Percentiles rank a stretch among this genome's conserved stretches.
phyloP scores from a whole-genome alignment of 2,888 invertebrate genomes.

The Ophion ventricosus region DNA sequence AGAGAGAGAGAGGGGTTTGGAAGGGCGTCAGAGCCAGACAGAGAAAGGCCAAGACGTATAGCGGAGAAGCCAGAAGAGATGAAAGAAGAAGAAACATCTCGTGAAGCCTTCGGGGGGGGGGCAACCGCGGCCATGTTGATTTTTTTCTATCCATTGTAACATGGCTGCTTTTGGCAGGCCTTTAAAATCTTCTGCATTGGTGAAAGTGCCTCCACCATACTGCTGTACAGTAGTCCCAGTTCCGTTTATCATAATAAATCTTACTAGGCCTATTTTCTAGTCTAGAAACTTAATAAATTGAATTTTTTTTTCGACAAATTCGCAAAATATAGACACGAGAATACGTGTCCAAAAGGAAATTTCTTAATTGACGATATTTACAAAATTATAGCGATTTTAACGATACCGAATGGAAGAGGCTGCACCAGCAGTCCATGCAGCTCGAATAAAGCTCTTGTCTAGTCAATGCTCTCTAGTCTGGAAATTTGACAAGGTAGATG shows the following conservation, averaged over 20 bases:
- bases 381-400: no score
- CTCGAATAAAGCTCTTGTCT: no score
- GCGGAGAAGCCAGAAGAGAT: conserved; percentile 76
- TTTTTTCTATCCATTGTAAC: conserved; percentile 82
- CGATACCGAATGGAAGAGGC: no score
- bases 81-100: conserved; percentile 67
- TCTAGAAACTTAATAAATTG: no score
- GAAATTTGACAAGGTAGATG: no score
- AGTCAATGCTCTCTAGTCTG: no score
- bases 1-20: conserved; percentile 73
- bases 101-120: conserved; percentile 66
- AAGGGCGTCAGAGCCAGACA: conserved; percentile 70
- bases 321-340: no score
- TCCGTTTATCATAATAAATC: conserved; percentile 7
- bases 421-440: no score
- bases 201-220: conserved; percentile 42
- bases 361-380: no score
- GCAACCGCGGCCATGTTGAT: conserved; percentile 81
- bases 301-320: no score
- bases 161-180: conserved; percentile 82
- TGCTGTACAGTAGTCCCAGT: not conserved
- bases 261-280: no score
- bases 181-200: conserved; percentile 65
- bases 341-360: no score
- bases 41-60: conserved; percentile 52